Evolutionary conservation across 2,797 vertebrate genomes (phyloP), one percentile per base, ranked within the genome.

Genomic region (Silurus lanzhouensis): DNA sequence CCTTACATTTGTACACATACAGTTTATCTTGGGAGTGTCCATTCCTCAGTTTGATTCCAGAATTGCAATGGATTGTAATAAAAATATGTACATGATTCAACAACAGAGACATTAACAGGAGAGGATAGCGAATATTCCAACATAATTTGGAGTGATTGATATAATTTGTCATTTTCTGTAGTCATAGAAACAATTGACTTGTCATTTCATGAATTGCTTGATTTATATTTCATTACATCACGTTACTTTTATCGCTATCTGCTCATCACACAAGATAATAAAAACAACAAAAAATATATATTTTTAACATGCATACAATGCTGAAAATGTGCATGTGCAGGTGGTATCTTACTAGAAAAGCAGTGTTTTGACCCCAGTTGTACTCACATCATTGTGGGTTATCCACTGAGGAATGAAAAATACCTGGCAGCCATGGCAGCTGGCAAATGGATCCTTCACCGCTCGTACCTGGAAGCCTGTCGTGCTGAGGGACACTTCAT

Each of bases 381-480:
- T 90, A 97, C 98, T 1, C 98, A 99, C 92, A 99, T 98, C 87
- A 93, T 99, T 60, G 98, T 99, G 74, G 98, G 98, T 44, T 96
- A 95, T 81, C 98, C 98, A 1, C 96, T 99, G 88, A 96, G 98
- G 2, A 99, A 99, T 17, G 98, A 99, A 88, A 99, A 99, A 85
- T 99, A 98, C 90, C 89, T 99, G 89, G 98, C 98, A 7, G 97
- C 98, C 0, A 97, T 99, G 97, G 98, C 98, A 13, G 96, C 98
- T 0, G 98, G 98, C 0, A 99, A 99, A 88, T 99, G 98, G 98
- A 97, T 99, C 86, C 96, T 99, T 63, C 98, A 99, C 88, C 96
- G 97, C 81, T 99, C 98, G 12, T 99, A 99, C 91, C 92, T 99
- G 86, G 98, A 99, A 89, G 97, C 97, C 0, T 99, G 97, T 48